Conservation (phyloP, 1,140 invertebrate genomes). For the Scaptomyza montana region DNA sequence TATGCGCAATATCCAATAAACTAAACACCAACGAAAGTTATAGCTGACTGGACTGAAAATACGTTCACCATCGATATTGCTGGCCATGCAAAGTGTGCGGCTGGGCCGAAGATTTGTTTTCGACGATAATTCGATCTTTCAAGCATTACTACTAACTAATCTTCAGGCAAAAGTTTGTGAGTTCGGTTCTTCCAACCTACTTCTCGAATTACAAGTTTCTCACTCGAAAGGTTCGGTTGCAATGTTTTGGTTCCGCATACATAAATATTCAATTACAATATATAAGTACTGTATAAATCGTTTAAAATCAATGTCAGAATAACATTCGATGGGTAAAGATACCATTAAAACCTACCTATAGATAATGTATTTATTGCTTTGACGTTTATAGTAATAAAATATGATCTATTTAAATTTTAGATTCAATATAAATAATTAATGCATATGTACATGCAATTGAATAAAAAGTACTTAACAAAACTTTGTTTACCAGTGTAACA, state of each 20-base stretch:
- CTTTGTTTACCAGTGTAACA: constrained; percentile 23
- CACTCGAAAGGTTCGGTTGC: background rate
- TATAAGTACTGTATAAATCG: constrained; percentile 16
- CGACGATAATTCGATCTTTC: background rate
- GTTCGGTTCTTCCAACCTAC: constrained; percentile 10
- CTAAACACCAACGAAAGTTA: constrained; percentile 34
- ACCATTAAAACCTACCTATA: background rate
- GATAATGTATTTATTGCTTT: background rate
- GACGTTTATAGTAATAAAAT: too few relatives aligned
- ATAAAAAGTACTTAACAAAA: background rate
- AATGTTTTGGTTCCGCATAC: constrained; percentile 38
- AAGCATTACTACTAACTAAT: constrained; percentile 11
- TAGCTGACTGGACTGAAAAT: constrained; percentile 67
- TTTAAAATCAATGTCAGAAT: background rate
- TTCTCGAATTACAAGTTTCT: constrained; percentile 17
- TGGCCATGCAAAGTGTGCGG: constrained; percentile 57
- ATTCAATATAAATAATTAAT: background rate
- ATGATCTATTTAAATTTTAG: too few relatives aligned
- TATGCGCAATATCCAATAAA: constrained; percentile 46
- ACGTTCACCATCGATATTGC: constrained; percentile 40
- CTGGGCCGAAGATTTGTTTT: constrained; percentile 17
- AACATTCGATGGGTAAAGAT: background rate
- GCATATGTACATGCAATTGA: too few relatives aligned
- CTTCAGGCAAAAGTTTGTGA: background rate
- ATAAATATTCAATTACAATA: constrained; percentile 28